Conservation (phyloP, 1,140 invertebrate genomes). For the Brachionus angularis region DNA sequence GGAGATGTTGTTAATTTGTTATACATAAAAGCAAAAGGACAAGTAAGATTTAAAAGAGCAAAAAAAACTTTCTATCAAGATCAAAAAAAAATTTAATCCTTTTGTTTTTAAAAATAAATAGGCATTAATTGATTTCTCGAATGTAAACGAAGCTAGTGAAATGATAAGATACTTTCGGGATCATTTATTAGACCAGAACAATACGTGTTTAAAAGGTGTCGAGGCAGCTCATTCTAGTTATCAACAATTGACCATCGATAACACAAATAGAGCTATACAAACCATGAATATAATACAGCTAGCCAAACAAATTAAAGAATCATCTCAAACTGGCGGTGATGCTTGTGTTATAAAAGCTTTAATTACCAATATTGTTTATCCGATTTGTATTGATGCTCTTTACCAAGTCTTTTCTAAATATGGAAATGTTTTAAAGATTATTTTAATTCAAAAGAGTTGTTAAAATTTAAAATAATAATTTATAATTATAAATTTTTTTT, state of each 20-base stretch:
- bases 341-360: constrained; percentile 84
- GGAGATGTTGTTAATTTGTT: constrained; percentile 92
- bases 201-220: constrained; percentile 65
- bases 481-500: background rate
- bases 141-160: constrained; percentile 79
- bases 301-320: constrained; percentile 36
- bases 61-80: no score
- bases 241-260: constrained; percentile 76
- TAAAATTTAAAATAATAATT: background rate
- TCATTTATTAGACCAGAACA: constrained; percentile 85
- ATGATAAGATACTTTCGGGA: constrained; percentile 76
- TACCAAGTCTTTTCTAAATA: constrained; percentile 88
- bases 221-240: constrained; percentile 42
- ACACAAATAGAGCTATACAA: constrained; percentile 79
- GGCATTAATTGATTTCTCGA: constrained; percentile 96
- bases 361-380: constrained; percentile 91
- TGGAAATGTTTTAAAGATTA: constrained; percentile 96
- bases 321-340: constrained; percentile 5
- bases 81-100: no score
- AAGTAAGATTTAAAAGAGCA: no score
- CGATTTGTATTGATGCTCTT: constrained; percentile 91
- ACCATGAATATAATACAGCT: constrained; percentile 53
- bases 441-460: constrained; percentile 97
- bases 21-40: constrained; percentile 90
- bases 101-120: no score